These are phyloP conservation scores for Scomberomorus guttatus DNA, from an alignment of 2,797 vertebrate genomes.

Conservation along the genomic window DNA sequence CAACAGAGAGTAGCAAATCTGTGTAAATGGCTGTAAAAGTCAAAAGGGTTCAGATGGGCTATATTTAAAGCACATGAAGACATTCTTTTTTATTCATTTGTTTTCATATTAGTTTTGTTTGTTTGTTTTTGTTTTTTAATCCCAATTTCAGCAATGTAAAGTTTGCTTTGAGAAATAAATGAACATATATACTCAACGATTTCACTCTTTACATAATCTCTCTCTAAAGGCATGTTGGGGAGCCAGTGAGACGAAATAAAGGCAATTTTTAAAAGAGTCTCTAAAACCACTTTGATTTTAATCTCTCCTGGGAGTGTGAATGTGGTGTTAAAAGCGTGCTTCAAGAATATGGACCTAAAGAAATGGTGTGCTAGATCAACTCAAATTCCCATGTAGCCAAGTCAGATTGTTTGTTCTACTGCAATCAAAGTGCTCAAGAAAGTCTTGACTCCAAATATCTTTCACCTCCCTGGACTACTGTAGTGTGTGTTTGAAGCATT, in stretches of 20 bases:
- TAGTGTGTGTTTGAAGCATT: neutral
- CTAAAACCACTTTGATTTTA: slow-evolving; percentile 15
- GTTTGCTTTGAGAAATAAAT: slow-evolving; percentile 21
- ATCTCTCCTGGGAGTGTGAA: slow-evolving; percentile 15
- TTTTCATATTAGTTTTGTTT: neutral
- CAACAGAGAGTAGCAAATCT: slow-evolving; percentile 26
- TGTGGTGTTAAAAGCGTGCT: neutral
- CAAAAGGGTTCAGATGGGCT: slow-evolving; percentile 15
- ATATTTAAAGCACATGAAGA: slow-evolving; percentile 15
- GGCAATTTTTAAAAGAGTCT: slow-evolving; percentile 9
- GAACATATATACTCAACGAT: neutral
- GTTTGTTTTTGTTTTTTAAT: neutral
- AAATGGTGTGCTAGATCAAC: neutral
- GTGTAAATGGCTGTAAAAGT: slow-evolving; percentile 15
- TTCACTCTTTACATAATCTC: slow-evolving; percentile 10
- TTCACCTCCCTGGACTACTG: neutral
- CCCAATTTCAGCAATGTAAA: slow-evolving; percentile 1
- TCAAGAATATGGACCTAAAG: neutral
- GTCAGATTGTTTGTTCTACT: neutral
- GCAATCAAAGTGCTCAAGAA: neutral
- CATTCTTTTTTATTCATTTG: neutral
- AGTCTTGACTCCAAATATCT: neutral
- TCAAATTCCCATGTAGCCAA: neutral
- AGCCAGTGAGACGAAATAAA: slow-evolving; percentile 9
- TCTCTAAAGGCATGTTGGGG: neutral